A percentile compares a stretch with the other conserved stretches of the same genome.
Conservation (phyloP, 2,113 vertebrate genomes). For the Megalops atlanticus region DNA sequence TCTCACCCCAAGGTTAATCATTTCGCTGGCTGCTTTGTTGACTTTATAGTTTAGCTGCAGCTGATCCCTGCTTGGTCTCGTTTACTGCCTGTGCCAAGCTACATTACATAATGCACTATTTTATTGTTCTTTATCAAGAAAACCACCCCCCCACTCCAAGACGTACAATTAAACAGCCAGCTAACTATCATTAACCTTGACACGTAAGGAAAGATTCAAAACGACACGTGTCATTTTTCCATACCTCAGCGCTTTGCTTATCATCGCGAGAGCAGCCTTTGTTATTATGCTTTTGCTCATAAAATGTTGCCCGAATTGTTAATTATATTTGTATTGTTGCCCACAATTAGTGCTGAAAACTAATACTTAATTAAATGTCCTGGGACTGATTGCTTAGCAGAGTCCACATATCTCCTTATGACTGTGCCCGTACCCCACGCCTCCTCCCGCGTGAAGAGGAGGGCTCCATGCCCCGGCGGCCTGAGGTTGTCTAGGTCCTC, state of each 20-base stretch:
- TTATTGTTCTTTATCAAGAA: constrained; percentile 32
- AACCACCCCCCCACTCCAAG: constrained; percentile 21
- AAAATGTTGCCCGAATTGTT: too few relatives aligned
- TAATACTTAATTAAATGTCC: too few relatives aligned
- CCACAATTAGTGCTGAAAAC: too few relatives aligned
- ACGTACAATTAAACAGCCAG: constrained; percentile 34
- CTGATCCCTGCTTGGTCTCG: constrained; percentile 4
- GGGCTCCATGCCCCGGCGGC: constrained; percentile 15
- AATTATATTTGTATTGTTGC: too few relatives aligned
- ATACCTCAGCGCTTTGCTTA: too few relatives aligned
- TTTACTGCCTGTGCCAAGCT: constrained; percentile 40
- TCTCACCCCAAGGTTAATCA: constrained; percentile 15
- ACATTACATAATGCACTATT: constrained; percentile 45
- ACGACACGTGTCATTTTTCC: too few relatives aligned
- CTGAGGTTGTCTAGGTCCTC: not conserved
- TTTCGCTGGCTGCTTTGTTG: constrained; percentile 12
- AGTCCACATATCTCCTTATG: too few relatives aligned
- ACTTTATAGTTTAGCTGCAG: not conserved
- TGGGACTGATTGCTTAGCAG: too few relatives aligned
- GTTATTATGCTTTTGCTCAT: too few relatives aligned
- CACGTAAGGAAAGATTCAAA: constrained; percentile 33
- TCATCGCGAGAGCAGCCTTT: too few relatives aligned
- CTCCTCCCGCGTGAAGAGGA: too few relatives aligned
- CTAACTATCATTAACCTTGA: constrained; percentile 33
- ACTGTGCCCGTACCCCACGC: too few relatives aligned